Evolutionary conservation across 2,888 invertebrate genomes (phyloP).

Genomic region (Tipula lateralis): DNA sequence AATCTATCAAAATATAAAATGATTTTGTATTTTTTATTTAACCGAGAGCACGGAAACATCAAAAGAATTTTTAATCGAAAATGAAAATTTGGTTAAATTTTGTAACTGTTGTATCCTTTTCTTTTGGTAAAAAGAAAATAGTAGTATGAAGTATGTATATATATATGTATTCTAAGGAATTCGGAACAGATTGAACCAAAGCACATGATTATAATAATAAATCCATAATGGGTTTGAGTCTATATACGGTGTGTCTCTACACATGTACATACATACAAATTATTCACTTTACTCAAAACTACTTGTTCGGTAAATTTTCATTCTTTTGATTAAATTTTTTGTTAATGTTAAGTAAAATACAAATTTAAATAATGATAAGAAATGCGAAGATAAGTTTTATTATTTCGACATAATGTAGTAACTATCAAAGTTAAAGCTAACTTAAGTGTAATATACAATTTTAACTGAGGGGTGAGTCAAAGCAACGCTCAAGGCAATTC

Average conservation of each 20-base stretch:
- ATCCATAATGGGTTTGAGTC: neutral
- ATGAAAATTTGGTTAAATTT: slow-evolving; percentile 24
- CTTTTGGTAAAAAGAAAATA: neutral
- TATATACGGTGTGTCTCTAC: neutral
- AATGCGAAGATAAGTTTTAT: neutral
- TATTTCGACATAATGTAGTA: neutral
- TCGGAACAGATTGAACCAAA: slow-evolving; percentile 6
- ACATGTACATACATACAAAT: neutral
- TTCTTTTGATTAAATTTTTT: neutral
- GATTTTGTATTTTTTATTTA: neutral
- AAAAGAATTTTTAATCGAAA: slow-evolving; percentile 15
- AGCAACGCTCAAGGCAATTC: neutral
- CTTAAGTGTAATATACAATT: neutral
- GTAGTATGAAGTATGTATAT: neutral
- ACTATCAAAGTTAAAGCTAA: slow-evolving; percentile 19
- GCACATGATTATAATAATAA: neutral
- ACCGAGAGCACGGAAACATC: neutral
- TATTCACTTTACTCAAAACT: neutral
- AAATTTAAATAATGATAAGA: neutral
- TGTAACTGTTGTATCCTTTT: neutral
- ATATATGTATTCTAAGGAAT: neutral
- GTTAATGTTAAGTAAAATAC: neutral
- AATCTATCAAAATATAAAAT: neutral
- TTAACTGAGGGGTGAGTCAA: neutral
- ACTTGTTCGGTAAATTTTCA: neutral